Base-by-base conservation (phyloP, 2,113 vertebrate genomes). In the Pollachius pollachius region DNA sequence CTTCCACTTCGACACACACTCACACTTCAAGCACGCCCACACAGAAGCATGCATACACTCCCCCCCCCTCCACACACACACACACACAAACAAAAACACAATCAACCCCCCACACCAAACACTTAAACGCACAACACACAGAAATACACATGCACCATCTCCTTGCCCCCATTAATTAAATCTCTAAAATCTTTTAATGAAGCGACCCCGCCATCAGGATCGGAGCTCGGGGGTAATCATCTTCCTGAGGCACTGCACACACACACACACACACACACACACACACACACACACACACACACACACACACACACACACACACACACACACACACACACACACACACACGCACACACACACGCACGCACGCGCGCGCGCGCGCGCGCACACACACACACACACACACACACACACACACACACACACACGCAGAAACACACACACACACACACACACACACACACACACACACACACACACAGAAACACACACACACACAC, bases 161-260 rank as follows among this genome's bases (percentile, higher is more conserved):
- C 27, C 82, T 84, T 75, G 62, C 17, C 52, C 19, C 69, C 37
- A 81, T 83, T 81, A 88, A 87, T 81, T 82, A 68, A 80, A 78
- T 79, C 67, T 73, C 68, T 74, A 54, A 62, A 71, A 80, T 72
- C 52, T 56, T 76, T 82, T 78, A 87, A 83, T 30, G 56, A 86
- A 77, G 71, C 78, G 57, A 82, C 56, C 68, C 61, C 64, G 57
- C 54, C 69, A 75, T 80, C 67, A 73, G 30, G 64, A 70, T 69
- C 67, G 37, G 67, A 58, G 63, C 68, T 17, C 19, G 52, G 27
- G 66, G 48, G 21, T 67, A 69, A 77, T 81, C 69, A 73, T 74
- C 81, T 78, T 78, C 70, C 65, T 21, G 23, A 63, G 65, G 63
- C 60, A 1, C 58, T 19, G 8, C 58, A 60, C 58, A 65, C 48